Conservation (phyloP, 2,113 vertebrate species). For the Callocephalon fimbriatum region DNA sequence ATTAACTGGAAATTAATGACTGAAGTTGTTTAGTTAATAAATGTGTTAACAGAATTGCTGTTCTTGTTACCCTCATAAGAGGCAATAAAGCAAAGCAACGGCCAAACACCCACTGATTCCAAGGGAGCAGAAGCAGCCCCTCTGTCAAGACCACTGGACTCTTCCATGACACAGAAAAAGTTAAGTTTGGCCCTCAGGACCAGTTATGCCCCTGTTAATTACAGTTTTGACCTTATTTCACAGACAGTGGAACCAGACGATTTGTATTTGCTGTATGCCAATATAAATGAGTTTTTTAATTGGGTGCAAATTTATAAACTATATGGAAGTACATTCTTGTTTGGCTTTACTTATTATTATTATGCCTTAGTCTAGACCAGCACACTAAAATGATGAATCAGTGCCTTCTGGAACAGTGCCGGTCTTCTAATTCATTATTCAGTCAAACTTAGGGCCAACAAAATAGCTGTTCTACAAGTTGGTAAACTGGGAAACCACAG, state of each 20-base stretch:
- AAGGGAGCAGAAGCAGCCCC: background rate
- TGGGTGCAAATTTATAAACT: background rate
- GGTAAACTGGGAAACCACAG: conserved; percentile 66
- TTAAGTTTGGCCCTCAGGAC: background rate
- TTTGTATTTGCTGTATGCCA: background rate
- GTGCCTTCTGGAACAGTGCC: background rate
- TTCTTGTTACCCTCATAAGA: background rate
- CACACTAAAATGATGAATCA: background rate
- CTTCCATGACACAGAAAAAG: background rate
- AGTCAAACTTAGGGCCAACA: conserved; percentile 30
- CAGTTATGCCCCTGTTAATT: background rate
- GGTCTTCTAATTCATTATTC: conserved; percentile 35
- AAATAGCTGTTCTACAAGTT: conserved; percentile 61
- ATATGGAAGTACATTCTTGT: background rate
- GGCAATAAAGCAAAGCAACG: background rate
- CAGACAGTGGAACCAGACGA: fast-evolving
- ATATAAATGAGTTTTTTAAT: background rate
- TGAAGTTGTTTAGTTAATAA: conserved; percentile 22
- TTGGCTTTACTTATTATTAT: conserved; percentile 25
- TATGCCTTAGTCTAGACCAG: background rate
- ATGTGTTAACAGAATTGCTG: background rate
- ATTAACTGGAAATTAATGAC: background rate
- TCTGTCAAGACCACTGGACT: background rate
- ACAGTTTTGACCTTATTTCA: background rate
- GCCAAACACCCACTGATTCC: fast-evolving